Base-by-base conservation (phyloP, 2,888 invertebrate species). In the Hanleya hanleyi region DNA sequence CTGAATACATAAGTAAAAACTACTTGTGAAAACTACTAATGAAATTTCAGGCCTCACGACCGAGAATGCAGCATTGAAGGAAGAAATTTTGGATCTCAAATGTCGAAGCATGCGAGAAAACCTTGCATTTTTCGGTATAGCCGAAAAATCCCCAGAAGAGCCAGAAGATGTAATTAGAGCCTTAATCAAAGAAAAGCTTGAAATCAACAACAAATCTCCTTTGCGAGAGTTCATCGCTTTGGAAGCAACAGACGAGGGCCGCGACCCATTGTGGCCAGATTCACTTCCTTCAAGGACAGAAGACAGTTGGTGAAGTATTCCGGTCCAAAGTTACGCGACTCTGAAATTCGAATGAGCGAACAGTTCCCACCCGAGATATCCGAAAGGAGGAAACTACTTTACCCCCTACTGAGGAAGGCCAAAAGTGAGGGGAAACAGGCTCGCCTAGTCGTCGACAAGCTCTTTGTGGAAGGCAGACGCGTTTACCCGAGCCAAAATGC, bases 221-320 rank as follows among this genome's bases (percentile, higher is more conserved):
- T 77, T 18, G 70, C 72, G 1, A 38, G 70, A 18, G 75, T 68
- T 1, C 74, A 77, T 41, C 32, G 70, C 18, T 33, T 73, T 15
- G 74, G 77, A 6, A 62, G 35, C 4, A 29, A 26, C 12, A n/a
- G 35, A 1, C 65, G 71, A 18, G 64, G 69, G 22, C 41, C 64
- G 1, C n/a, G 74, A 37, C 74, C 78, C n/a, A 76, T 78, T 9
- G 74, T 76, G 5, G 78, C 74, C 12, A 70, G 72, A 61, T 78
- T 76, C 65, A 35, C 73, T 4, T 75, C 49, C 37, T 66, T 65
- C 57, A 67, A 69, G 29, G 72, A 78, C n/a, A 22, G 69, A 57
- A 22, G 69, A 57, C 73, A 73, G 18, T 32, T n/a, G 29, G 74
- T 76, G 0, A 32, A 66, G 18, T 69, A 65, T 22, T 69, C 67